Evolutionary conservation across 2,797 vertebrate genomes (phyloP), one percentile per base, ranked within the genome.

Genomic region (Paratrypauchen microcephalus): DNA sequence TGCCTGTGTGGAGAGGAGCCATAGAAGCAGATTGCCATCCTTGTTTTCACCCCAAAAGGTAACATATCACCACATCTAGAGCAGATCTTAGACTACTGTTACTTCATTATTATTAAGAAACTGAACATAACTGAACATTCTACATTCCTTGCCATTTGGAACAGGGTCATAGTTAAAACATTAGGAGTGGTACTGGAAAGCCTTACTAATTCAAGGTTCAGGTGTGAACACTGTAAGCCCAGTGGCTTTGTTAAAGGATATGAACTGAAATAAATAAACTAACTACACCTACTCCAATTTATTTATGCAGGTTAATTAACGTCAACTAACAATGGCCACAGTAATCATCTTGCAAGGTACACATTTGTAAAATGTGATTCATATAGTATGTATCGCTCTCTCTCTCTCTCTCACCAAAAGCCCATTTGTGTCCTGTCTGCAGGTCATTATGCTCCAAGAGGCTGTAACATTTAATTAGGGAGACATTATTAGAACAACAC

Each of bases 391-490:
- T 79, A 71, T 45, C 47, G 61, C 71, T 80, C 55, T 57, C 55
- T 72, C 5, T 4, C 5, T 19, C 68, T 72, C 81, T 79, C 79
- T 74, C n/a, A n/a, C 65, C 63, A 75, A 80, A 78, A 73, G 70
- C 71, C 79, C 81, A 74, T 79, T 88, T 80, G 77, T 73, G 75
- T 84, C 80, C 80, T 92, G 83, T 91, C 91, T 92, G 78, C 84
- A 82, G 90, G 91, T 92, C 89, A 90, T 92, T 91, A 87, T 89
- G 89, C 84, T 88, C 88, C 87, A 67, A 88, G 85, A 87, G 84
- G 90, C 89, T 90, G 89, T 91, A 91, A 92, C 90, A 92, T 93
- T 92, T 93, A 93, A 93, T 93, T 89, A 92, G 81, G 77, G 86
- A 78, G 86, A 82, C 83, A 84, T 88, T 92, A 92, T 92, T 91